Percentiles rank a stretch among this genome's conserved stretches.
These are phyloP conservation scores for Drosophila sp. DNA, from an alignment of 1,140 invertebrate genomes.

Conservation along the genomic window DNA sequence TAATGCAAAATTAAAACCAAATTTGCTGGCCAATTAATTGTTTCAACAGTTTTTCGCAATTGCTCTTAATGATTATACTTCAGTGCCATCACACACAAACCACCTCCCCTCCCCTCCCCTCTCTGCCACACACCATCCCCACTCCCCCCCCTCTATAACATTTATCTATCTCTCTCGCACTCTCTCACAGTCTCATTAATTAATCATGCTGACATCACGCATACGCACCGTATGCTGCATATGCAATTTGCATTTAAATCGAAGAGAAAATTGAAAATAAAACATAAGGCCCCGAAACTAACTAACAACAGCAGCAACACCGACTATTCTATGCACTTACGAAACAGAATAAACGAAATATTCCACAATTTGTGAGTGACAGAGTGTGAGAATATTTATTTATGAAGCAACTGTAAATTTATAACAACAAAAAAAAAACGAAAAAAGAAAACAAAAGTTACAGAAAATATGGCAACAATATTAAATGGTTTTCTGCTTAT, in stretches of 20 bases:
- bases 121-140: neutral
- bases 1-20: conserved; percentile 61
- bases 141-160: neutral
- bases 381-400: neutral
- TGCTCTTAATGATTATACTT: conserved; percentile 50
- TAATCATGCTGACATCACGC: conserved; percentile 73
- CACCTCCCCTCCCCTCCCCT: neutral
- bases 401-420: neutral
- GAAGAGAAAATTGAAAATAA: conserved; percentile 29
- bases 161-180: conserved; percentile 23
- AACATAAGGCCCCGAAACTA: neutral
- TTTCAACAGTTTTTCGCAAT: conserved; percentile 40
- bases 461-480: conserved; percentile 15
- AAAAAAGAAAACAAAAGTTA: conserved; percentile 2
- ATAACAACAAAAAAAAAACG: neutral
- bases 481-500: conserved; percentile 2
- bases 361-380: neutral
- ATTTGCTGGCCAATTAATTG: conserved; percentile 62
- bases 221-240: conserved; percentile 58
- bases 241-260: conserved; percentile 51
- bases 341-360: neutral
- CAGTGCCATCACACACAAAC: neutral
- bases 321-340: neutral
- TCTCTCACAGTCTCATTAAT: conserved; percentile 55
- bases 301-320: neutral